These are phyloP conservation scores for Propithecus coquereli DNA, from an alignment of 2,113 vertebrate genomes.

Conservation along the genomic window DNA sequence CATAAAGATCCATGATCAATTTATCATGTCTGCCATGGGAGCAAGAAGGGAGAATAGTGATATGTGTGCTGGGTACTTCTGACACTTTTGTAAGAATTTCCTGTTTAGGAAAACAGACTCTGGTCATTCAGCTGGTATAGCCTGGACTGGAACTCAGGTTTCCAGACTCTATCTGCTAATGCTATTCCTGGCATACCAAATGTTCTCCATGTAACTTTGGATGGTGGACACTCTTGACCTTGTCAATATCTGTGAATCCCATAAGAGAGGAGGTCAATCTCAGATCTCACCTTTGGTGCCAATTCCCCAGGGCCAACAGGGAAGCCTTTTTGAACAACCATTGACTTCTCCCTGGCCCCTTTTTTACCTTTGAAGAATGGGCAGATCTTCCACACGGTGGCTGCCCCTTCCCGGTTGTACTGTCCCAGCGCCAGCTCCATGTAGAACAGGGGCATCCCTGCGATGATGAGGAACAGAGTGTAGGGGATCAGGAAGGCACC, in stretches of 20 bases:
- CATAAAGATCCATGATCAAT: not conserved
- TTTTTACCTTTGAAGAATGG: constrained; percentile 96
- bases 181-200: not conserved
- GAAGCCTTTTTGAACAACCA: not conserved
- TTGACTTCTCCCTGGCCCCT: not conserved
- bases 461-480: constrained; percentile 95
- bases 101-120: not conserved
- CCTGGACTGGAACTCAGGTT: not conserved
- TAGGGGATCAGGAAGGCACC: constrained; percentile 98
- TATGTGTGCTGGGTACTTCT: not conserved
- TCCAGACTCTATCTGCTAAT: not conserved
- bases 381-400: constrained; percentile 98
- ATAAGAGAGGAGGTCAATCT: not conserved
- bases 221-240: not conserved
- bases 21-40: not conserved
- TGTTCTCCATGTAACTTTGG: not conserved
- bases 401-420: constrained; percentile 96
- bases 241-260: not conserved
- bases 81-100: not conserved
- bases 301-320: not conserved
- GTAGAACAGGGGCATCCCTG: constrained; percentile 99
- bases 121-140: not conserved
- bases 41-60: not conserved
- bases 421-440: constrained; percentile 99
- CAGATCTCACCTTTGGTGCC: not conserved